Conservation (phyloP, 2,888 invertebrate species). For the Thera obeliscata region DNA sequence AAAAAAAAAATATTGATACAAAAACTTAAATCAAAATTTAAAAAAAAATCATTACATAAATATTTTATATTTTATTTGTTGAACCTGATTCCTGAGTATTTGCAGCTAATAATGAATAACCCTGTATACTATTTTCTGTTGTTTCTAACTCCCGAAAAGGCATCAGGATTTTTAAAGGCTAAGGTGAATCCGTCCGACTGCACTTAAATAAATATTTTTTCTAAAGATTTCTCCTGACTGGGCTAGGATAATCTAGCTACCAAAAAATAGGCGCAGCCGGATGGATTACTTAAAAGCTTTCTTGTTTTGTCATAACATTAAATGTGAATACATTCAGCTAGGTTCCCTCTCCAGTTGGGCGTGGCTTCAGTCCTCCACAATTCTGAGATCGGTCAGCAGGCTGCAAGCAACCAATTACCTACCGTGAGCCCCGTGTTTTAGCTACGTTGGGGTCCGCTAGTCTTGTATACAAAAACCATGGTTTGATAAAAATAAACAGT, state of each 20-base stretch:
- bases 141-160: neutral
- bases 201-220: neutral
- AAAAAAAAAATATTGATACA: too few species aligned
- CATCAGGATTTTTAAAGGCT: neutral
- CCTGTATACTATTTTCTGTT: neutral
- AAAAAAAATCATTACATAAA: too few species aligned
- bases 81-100: too few species aligned
- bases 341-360: slow-evolving; percentile 11
- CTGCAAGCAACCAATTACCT: slow-evolving; percentile 72
- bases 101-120: too few species aligned
- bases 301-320: neutral
- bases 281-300: neutral
- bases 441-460: slow-evolving; percentile 1
- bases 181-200: neutral
- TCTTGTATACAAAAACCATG: slow-evolving; percentile 4
- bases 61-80: too few species aligned
- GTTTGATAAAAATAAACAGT: neutral
- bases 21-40: too few species aligned
- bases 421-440: slow-evolving; percentile 48
- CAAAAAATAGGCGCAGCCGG: slow-evolving; percentile 5
- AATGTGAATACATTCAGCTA: neutral
- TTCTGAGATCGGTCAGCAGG: slow-evolving; percentile 81
- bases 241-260: neutral
- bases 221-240: neutral
- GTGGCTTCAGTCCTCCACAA: slow-evolving; percentile 75